Conservation (phyloP, 2,888 invertebrate genomes). For the Liodrosophila aerea region DNA sequence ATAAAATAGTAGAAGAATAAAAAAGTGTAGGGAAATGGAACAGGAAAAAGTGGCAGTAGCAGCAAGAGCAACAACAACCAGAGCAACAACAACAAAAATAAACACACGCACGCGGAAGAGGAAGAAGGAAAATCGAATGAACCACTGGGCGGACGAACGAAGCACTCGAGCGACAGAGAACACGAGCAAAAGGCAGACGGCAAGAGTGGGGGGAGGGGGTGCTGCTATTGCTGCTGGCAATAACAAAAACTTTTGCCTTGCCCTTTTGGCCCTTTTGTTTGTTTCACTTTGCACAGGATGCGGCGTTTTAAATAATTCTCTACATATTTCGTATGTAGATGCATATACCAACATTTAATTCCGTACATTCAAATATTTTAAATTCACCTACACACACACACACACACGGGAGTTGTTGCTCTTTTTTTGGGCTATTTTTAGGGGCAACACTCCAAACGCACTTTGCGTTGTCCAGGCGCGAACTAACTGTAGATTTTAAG, state of each 20-base stretch:
- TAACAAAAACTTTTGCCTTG: conserved; percentile 68
- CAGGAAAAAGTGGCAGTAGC: conserved; percentile 39
- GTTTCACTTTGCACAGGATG: conserved; percentile 67
- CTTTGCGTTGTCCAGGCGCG: conserved; percentile 56
- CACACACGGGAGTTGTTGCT: conserved; percentile 32
- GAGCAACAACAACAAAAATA: conserved; percentile 41
- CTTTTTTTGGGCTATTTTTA: conserved; percentile 47
- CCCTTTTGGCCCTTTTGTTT: conserved; percentile 52
- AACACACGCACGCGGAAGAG: conserved; percentile 37
- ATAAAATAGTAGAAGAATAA: conserved; percentile 54
- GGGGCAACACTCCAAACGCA: conserved; percentile 42
- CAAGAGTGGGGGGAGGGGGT: conserved; percentile 17
- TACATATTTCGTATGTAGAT: conserved; percentile 8
- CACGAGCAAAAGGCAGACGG: conserved; percentile 10
- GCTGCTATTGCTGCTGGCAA: conserved; percentile 40
- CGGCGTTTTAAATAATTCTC: conserved; percentile 52
- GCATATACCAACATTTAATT: background rate
- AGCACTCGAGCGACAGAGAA: conserved; percentile 11
- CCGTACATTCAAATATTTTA: conserved; percentile 1
- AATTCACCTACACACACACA: conserved; percentile 10
- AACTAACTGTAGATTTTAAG: conserved; percentile 62
- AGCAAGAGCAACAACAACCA: conserved; percentile 38
- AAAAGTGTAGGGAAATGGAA: conserved; percentile 52
- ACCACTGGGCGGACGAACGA: conserved; percentile 21
- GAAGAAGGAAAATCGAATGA: conserved; percentile 61